Percentiles rank a stretch among this genome's conserved stretches.
These are phyloP conservation scores for Phalacrocorax brasilianus DNA, from an alignment of 2,113 vertebrate genomes.

Conservation along the genomic window DNA sequence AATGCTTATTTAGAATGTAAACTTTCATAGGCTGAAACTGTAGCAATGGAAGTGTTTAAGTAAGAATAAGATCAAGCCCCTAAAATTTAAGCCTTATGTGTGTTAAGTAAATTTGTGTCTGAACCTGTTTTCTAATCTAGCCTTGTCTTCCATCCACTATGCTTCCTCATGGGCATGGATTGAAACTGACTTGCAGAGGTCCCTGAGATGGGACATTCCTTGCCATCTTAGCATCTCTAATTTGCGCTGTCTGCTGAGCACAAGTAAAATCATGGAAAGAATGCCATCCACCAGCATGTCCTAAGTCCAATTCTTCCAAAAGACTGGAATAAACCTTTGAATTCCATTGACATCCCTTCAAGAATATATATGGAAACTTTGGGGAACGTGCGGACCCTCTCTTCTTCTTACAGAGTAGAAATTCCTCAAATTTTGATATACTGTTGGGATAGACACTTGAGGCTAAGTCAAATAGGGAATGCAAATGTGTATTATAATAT, in stretches of 20 bases:
- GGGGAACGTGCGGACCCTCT: neutral
- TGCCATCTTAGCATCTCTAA: neutral
- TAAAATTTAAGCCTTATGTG: neutral
- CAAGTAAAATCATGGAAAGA: neutral
- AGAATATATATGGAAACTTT: neutral
- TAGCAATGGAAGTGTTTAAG: neutral
- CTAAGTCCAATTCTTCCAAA: neutral
- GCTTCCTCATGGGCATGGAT: neutral
- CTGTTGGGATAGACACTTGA: neutral
- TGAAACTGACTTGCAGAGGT: neutral
- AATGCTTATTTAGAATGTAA: neutral
- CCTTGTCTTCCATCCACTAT: neutral
- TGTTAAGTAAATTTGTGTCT: neutral
- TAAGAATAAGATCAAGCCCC: neutral
- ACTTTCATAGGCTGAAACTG: neutral
- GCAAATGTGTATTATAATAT: neutral
- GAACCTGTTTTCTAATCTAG: neutral
- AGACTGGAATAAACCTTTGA: neutral
- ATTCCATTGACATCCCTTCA: neutral
- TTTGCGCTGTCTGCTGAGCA: neutral
- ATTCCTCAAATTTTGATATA: neutral
- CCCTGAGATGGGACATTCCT: neutral
- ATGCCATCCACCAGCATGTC: neutral
- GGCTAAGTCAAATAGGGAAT: neutral
- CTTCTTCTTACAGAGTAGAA: neutral